These are phyloP conservation scores for Protonemura montana DNA, from an alignment of 2,888 invertebrate species.

Conservation along the genomic window DNA sequence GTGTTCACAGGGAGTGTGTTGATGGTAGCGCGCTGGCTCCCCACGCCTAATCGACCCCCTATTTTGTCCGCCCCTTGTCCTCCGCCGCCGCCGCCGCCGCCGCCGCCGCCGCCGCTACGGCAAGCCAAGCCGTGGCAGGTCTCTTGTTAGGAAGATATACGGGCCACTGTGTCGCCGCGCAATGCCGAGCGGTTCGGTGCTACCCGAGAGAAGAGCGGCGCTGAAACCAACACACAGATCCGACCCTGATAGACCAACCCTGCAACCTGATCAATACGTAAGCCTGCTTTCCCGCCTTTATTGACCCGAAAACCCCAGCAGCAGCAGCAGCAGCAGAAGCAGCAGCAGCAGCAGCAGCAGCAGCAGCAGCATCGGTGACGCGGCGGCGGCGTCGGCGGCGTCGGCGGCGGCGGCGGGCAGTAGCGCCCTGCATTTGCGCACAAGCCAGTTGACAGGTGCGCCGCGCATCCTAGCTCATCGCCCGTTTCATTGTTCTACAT, in stretches of 20 bases:
- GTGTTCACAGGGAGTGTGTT: background rate
- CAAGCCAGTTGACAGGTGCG: slow-evolving; percentile 45
- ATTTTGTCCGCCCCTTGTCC: slow-evolving; percentile 27
- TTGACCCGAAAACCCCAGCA: slow-evolving; percentile 45
- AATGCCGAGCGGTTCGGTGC: background rate
- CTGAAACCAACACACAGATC: slow-evolving; percentile 46
- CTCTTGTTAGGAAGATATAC: slow-evolving; percentile 42
- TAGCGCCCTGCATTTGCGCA: slow-evolving; percentile 42
- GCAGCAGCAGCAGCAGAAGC: background rate
- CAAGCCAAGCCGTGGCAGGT: background rate
- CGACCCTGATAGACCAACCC: slow-evolving; percentile 41
- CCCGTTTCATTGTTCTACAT: slow-evolving; percentile 44
- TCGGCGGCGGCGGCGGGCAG: slow-evolving; percentile 5
- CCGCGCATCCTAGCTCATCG: slow-evolving; percentile 44
- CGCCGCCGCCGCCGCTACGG: background rate
- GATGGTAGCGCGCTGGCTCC: slow-evolving; percentile 3
- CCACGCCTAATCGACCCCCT: slow-evolving; percentile 36
- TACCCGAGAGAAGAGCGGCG: slow-evolving; percentile 22
- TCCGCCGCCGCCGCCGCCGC: background rate
- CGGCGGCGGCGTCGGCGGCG: background rate
- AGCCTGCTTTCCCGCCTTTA: slow-evolving; percentile 47
- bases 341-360: background rate
- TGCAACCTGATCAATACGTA: slow-evolving; percentile 48
- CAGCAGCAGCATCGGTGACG: background rate
- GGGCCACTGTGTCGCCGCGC: slow-evolving; percentile 44